Percentiles rank a stretch among this genome's conserved stretches.
phyloP scores from a whole-genome alignment of 2,888 invertebrate species.

The Agrilus mali region DNA sequence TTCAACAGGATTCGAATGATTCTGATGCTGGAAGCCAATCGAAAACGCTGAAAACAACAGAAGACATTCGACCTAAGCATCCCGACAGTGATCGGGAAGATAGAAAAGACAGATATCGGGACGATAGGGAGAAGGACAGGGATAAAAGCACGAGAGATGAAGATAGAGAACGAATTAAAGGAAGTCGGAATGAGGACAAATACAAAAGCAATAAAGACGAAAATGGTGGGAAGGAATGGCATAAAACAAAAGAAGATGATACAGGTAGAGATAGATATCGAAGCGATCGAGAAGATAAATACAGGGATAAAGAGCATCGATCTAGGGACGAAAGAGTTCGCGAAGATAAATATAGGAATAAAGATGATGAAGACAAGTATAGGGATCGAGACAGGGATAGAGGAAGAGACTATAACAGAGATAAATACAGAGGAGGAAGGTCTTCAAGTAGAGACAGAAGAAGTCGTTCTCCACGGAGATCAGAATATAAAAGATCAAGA shows the following conservation, averaged over 20 bases:
- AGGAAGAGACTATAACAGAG: constrained; percentile 5
- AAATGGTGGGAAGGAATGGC: constrained; percentile 8
- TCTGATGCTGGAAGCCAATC: constrained; percentile 12
- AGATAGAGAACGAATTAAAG: constrained; percentile 5
- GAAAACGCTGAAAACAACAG: constrained; percentile 3
- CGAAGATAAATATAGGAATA: constrained; percentile 16
- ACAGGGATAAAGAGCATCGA: constrained; percentile 15
- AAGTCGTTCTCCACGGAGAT: constrained; percentile 18
- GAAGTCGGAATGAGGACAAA: constrained; percentile 6
- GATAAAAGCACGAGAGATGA: constrained; percentile 5
- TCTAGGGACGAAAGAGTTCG: constrained; percentile 10
- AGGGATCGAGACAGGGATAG: constrained; percentile 22
- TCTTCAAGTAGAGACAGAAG: constrained; percentile 20
- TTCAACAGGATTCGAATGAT: constrained; percentile 30
- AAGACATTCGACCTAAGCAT: constrained; percentile 2
- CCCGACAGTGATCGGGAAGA: constrained; percentile 8
- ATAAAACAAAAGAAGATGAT: constrained; percentile 1
- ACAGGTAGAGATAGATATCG: constrained; percentile 2
- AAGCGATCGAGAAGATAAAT: constrained; percentile 5
- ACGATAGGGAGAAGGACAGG: constrained; percentile 3
- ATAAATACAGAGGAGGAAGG: constrained; percentile 7
- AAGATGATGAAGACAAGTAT: constrained; percentile 22
- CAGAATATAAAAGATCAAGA: constrained; percentile 15
- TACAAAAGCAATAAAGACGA: constrained; percentile 7
- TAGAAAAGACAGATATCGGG: constrained; percentile 5